These are phyloP conservation scores for Abrostola triplasia DNA, from an alignment of 2,888 invertebrate genomes.

Conservation along the genomic window DNA sequence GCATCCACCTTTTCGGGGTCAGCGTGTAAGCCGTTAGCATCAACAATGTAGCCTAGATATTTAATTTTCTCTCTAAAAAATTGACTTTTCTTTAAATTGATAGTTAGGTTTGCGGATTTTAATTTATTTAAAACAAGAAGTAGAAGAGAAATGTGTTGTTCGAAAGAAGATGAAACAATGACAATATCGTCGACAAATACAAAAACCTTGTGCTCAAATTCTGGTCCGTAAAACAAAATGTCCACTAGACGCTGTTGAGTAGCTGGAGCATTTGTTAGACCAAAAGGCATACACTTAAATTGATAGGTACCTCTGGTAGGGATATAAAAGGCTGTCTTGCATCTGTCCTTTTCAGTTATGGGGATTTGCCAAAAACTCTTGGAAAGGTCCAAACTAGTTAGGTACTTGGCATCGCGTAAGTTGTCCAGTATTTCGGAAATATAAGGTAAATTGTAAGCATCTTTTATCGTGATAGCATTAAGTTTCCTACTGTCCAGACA, in stretches of 20 bases:
- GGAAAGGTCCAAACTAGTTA: conserved; percentile 46
- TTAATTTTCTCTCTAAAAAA: background rate
- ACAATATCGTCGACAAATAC: conserved; percentile 51
- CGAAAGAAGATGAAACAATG: conserved; percentile 26
- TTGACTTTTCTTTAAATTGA: background rate
- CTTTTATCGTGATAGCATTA: too few relatives aligned
- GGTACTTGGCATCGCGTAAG: background rate
- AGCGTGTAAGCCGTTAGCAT: conserved; percentile 4
- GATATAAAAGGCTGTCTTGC: conserved; percentile 15
- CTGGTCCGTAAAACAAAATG: conserved; percentile 22
- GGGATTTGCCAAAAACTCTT: conserved; percentile 48
- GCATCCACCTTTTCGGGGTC: conserved; percentile 8
- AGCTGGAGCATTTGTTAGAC: conserved; percentile 7
- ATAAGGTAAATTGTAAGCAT: background rate
- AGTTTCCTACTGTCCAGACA: background rate
- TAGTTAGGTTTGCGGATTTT: background rate
- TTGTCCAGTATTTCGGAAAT: background rate
- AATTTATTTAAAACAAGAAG: conserved; percentile 17
- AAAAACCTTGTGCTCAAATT: conserved; percentile 37
- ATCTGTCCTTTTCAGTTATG: conserved; percentile 21
- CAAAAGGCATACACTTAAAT: conserved; percentile 13
- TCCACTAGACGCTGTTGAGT: conserved; percentile 22
- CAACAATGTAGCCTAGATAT: conserved; percentile 6
- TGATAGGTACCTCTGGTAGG: too few relatives aligned
- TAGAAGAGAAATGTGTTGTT: conserved; percentile 38